A percentile compares a stretch with the other conserved stretches of the same genome.
phyloP scores from a whole-genome alignment of 2,888 invertebrate species.

The Koerneria pararmatus region DNA sequence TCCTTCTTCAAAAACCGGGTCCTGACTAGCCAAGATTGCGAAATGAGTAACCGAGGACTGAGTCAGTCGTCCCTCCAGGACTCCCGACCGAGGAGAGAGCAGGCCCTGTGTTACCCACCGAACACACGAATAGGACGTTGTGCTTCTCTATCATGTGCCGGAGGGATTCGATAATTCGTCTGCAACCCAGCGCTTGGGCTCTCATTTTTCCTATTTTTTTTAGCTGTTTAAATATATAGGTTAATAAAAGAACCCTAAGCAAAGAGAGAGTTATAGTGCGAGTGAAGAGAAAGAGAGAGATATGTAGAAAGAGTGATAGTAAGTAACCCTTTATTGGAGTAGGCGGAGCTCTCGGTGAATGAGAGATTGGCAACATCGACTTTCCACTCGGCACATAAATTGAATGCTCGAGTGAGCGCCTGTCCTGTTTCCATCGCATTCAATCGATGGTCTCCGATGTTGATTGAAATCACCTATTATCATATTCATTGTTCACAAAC shows the following conservation, averaged over 20 bases:
- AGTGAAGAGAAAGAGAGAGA: not conserved
- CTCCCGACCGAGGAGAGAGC: conserved; percentile 83
- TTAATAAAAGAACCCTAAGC: conserved; percentile 72
- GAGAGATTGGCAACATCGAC: conserved; percentile 92
- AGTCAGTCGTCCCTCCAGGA: conserved; percentile 62
- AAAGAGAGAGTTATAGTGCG: not conserved
- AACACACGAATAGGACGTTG: conserved; percentile 85
- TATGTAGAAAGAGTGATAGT: too few species aligned
- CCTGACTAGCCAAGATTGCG: not conserved
- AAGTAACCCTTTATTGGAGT: conserved; percentile 80
- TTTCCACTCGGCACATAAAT: conserved; percentile 63
- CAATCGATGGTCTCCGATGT: conserved; percentile 79
- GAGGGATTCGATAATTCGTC: conserved; percentile 73
- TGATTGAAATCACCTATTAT: conserved; percentile 67
- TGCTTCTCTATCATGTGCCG: conserved; percentile 75
- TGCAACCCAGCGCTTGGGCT: conserved; percentile 66
- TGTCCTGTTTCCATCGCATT: conserved; percentile 96
- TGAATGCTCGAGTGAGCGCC: conserved; percentile 77
- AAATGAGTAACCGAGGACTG: conserved; percentile 36
- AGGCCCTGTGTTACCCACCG: conserved; percentile 91
- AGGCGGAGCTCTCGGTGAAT: conserved; percentile 90
- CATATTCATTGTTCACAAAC: not conserved
- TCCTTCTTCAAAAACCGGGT: not conserved
- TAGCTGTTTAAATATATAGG: conserved; percentile 24
- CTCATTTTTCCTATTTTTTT: not conserved